phyloP scores from a whole-genome alignment of 2,888 invertebrate genomes.

The Bimastos eiseni region DNA sequence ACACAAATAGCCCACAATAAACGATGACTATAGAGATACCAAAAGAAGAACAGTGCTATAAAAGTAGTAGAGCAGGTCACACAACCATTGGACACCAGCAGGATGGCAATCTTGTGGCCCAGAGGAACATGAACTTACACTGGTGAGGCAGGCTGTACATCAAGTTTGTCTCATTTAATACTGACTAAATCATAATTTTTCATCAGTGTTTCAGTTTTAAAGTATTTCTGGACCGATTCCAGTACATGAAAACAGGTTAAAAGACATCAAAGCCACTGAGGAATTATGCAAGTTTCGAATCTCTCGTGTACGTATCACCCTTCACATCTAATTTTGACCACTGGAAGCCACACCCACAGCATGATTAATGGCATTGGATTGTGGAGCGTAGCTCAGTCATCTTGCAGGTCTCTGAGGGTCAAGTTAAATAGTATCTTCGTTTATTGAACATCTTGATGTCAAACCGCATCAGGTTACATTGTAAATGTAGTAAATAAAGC shows the following conservation, averaged over 20 bases:
- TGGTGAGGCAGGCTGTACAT: no score
- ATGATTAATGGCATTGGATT: not conserved
- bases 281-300: slow-evolving; percentile 4
- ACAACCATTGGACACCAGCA: not conserved
- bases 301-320: not conserved
- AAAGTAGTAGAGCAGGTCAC: not conserved
- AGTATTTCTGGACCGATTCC: not conserved
- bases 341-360: not conserved
- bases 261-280: not conserved
- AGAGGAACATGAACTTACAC: no score
- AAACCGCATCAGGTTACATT: no score
- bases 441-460: no score
- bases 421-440: no score
- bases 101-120: not conserved
- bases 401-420: not conserved
- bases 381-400: not conserved
- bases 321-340: not conserved
- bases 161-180: no score
- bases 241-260: not conserved
- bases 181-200: no score
- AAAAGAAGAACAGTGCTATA: not conserved
- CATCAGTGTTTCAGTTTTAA: not conserved
- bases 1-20: not conserved
- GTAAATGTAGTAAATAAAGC: no score
- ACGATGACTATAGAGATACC: not conserved